These are phyloP conservation scores for Zaprionus davidi DNA, from an alignment of 1,140 invertebrate species.

Conservation along the genomic window DNA sequence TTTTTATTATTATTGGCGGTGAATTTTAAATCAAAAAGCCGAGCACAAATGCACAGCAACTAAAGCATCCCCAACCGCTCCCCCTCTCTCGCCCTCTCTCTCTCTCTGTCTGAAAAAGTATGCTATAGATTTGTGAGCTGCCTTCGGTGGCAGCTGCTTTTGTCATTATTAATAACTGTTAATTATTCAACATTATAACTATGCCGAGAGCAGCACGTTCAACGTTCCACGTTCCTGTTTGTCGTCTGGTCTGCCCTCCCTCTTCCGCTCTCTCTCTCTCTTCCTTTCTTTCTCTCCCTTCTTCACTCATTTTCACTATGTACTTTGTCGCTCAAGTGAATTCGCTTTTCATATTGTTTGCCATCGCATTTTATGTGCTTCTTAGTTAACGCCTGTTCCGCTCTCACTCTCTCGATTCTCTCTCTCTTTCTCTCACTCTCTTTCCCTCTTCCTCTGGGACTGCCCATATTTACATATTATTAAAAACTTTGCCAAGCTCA, in stretches of 20 bases:
- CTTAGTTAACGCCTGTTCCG: constrained; percentile 68
- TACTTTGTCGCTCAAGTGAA: constrained; percentile 58
- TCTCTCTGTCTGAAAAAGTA: constrained; percentile 38
- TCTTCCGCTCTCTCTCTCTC: not conserved
- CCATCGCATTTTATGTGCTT: constrained; percentile 74
- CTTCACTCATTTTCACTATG: constrained; percentile 35
- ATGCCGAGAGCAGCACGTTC: constrained; percentile 58
- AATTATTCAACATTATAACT: constrained; percentile 82
- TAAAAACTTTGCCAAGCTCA: constrained; percentile 72
- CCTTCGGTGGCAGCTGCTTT: constrained; percentile 73
- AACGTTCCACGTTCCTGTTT: constrained; percentile 48
- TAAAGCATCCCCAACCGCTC: constrained; percentile 23
- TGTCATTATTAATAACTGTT: constrained; percentile 84
- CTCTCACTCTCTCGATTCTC: constrained; percentile 3
- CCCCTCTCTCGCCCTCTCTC: not conserved
- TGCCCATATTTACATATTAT: constrained; percentile 78
- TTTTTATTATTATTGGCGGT: constrained; percentile 82
- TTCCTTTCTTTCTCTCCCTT: not conserved
- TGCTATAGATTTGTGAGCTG: constrained; percentile 66
- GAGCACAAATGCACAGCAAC: constrained; percentile 45
- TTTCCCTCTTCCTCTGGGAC: constrained; percentile 29
- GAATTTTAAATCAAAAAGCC: constrained; percentile 78
- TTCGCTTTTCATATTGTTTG: constrained; percentile 75
- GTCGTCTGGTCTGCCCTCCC: constrained; percentile 23
- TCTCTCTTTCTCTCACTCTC: not conserved